Percentiles rank a stretch among this genome's conserved stretches.
phyloP scores from a whole-genome alignment of 2,113 vertebrate species.

The Pantherophis guttatus region DNA sequence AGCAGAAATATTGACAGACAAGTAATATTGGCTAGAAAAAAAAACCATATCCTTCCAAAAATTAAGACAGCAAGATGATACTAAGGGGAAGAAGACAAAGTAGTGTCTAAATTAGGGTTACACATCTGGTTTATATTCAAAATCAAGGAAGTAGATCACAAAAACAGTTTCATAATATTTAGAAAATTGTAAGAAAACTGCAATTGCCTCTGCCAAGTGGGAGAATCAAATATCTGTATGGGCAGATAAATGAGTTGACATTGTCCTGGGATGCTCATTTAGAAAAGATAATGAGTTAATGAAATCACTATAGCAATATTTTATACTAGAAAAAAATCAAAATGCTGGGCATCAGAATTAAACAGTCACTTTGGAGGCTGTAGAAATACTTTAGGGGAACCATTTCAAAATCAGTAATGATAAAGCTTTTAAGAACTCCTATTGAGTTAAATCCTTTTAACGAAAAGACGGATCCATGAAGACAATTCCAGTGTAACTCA shows the following conservation, averaged over 20 bases:
- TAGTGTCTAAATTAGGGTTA: conserved; percentile 16
- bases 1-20: not conserved
- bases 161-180: conserved; percentile 17
- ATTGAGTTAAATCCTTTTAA: conserved; percentile 35
- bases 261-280: conserved; percentile 15
- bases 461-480: conserved; percentile 26
- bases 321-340: conserved; percentile 30
- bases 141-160: not conserved
- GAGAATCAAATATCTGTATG: conserved; percentile 38
- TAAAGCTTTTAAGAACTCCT: conserved; percentile 37
- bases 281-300: conserved; percentile 16
- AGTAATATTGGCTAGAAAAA: conserved; percentile 10
- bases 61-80: not conserved
- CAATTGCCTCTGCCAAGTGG: not conserved
- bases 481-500: conserved; percentile 40
- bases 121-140: conserved; percentile 31
- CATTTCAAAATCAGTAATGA: conserved; percentile 35
- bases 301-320: conserved; percentile 16
- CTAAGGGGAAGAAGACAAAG: not conserved
- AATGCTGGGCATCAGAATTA: conserved; percentile 31
- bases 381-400: conserved; percentile 38
- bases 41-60: not conserved
- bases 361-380: conserved; percentile 17
- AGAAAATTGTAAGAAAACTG: conserved; percentile 46
- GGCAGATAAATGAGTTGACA: conserved; percentile 16